phyloP scores from a whole-genome alignment of 2,888 invertebrate genomes.

The Unio pictorum region DNA sequence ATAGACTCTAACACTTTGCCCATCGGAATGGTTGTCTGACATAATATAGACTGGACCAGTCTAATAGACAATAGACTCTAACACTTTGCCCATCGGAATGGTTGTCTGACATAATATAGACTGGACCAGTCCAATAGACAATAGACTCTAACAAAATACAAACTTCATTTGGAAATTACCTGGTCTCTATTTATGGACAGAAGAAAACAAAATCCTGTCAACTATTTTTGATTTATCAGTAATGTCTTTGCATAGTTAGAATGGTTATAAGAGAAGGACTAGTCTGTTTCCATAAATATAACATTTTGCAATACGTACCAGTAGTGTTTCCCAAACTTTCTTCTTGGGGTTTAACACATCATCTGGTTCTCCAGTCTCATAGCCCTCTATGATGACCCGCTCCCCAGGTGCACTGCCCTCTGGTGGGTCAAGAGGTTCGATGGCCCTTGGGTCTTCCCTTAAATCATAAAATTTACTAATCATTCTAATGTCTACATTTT shows the following conservation, averaged over 20 bases:
- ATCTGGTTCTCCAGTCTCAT: slow-evolving; percentile 84
- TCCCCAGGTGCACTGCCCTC: slow-evolving; percentile 86
- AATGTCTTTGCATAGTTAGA: neutral
- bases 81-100: too few species aligned
- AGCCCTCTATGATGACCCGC: slow-evolving; percentile 86
- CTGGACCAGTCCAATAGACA: too few species aligned
- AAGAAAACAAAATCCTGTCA: too few species aligned
- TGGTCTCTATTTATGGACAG: too few species aligned
- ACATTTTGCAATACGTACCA: slow-evolving; percentile 72
- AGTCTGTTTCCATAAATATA: neutral
- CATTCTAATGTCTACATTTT: too few species aligned
- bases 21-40: too few species aligned
- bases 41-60: too few species aligned
- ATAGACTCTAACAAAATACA: too few species aligned
- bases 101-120: too few species aligned
- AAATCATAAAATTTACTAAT: slow-evolving; percentile 3
- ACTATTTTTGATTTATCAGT: neutral
- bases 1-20: too few species aligned
- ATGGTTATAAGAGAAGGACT: neutral
- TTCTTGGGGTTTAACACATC: slow-evolving; percentile 94
- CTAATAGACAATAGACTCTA: too few species aligned
- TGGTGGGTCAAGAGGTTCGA: slow-evolving; percentile 89
- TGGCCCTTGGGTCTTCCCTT: slow-evolving; percentile 70
- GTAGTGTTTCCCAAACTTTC: slow-evolving; percentile 95
- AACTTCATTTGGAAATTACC: too few species aligned